Percentiles rank a stretch among this genome's conserved stretches.
phyloP scores from a whole-genome alignment of 2,888 invertebrate genomes.

The Drosophila subquinaria region DNA sequence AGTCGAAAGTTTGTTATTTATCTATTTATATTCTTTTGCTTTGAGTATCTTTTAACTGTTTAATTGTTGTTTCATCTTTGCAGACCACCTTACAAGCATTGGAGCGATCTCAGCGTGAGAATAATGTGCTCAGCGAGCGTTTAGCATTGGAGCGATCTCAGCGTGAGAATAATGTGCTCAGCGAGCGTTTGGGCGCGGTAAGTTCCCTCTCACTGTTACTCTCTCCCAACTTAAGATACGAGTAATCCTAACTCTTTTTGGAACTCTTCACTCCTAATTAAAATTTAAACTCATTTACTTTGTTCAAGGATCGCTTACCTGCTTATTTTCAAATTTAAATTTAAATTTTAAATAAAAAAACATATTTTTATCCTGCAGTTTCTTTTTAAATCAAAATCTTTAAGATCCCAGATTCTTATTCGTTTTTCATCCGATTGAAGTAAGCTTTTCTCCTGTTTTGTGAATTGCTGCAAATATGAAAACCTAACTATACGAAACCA shows the following conservation, averaged over 20 bases:
- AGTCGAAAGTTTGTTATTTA: slow-evolving; percentile 17
- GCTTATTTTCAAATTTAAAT: no score
- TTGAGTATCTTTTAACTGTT: slow-evolving; percentile 13
- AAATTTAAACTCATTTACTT: slow-evolving; percentile 3
- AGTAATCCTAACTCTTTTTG: no score
- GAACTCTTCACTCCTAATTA: background rate
- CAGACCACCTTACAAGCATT: slow-evolving; percentile 89
- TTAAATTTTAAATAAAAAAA: no score
- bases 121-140: slow-evolving; percentile 90
- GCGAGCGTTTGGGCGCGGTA: slow-evolving; percentile 89
- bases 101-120: slow-evolving; percentile 90
- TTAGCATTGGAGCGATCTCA: slow-evolving; percentile 91
- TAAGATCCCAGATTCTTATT: background rate
- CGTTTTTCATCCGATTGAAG: slow-evolving; percentile 3
- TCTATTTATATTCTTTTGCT: background rate
- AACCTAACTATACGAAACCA: background rate
- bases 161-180: slow-evolving; percentile 90
- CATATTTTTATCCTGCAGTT: no score
- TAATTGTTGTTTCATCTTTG: slow-evolving; percentile 20
- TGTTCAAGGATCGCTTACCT: no score
- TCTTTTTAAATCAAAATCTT: background rate
- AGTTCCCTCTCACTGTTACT: slow-evolving; percentile 47
- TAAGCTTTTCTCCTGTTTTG: slow-evolving; percentile 4
- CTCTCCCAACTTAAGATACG: background rate
- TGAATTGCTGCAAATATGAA: slow-evolving; percentile 1